A percentile compares a stretch with the other conserved stretches of the same genome.
Conservation (phyloP, 1,140 invertebrate genomes). For the Spodoptera litura region DNA sequence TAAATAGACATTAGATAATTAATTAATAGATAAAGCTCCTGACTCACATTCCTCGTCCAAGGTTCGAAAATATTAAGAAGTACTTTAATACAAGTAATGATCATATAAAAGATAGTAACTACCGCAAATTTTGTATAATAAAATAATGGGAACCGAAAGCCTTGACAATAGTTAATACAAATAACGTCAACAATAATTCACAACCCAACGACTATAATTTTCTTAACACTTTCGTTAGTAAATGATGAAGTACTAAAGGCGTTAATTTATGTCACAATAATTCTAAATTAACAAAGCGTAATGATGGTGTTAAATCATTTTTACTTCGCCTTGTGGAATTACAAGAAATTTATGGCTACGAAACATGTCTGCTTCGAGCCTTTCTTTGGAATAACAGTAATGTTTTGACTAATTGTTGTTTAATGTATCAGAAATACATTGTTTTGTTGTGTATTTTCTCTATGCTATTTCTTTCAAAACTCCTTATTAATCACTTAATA, state of each 20-base stretch:
- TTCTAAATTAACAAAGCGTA: conserved; percentile 55
- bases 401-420: conserved; percentile 31
- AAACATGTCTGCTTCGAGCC: conserved; percentile 20
- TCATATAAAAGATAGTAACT: too few species aligned
- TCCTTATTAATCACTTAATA: too few species aligned
- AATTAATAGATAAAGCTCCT: too few species aligned
- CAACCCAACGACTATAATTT: background rate
- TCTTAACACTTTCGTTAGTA: conserved; percentile 4
- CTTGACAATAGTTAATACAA: background rate
- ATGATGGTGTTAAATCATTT: conserved; percentile 59
- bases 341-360: conserved; percentile 56
- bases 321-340: conserved; percentile 52
- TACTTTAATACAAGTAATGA: too few species aligned
- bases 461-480: too few species aligned
- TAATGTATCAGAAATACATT: conserved; percentile 22
- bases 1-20: too few species aligned
- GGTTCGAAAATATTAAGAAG: too few species aligned
- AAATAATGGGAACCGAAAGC: background rate
- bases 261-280: conserved; percentile 58
- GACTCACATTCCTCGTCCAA: too few species aligned
- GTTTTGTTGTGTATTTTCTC: background rate
- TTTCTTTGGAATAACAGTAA: conserved; percentile 29
- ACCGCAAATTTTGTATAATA: too few species aligned
- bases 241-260: conserved; percentile 42
- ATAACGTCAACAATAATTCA: background rate